A percentile compares a stretch with the other conserved stretches of the same genome.
Evolutionary conservation across 2,113 vertebrate species (phyloP).

Genomic region (Rhinolophus ferrumequinum): DNA sequence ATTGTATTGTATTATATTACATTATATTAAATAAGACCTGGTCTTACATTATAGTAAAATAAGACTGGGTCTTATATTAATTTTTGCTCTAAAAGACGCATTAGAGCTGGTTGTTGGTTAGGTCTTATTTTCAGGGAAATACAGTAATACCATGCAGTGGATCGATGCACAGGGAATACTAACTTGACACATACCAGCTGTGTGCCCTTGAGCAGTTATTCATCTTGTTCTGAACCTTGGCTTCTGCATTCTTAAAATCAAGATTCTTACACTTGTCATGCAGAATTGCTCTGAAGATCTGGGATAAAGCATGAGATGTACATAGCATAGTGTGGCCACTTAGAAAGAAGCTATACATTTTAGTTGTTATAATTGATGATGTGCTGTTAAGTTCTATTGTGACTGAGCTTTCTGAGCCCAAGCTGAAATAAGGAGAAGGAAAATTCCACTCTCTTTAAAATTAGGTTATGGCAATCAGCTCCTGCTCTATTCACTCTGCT

Average conservation of each 20-base stretch:
- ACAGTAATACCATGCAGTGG: no score
- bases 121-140: no score
- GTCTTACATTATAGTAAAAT: no score
- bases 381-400: not conserved
- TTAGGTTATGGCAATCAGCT: constrained; percentile 34
- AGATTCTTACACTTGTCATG: not conserved
- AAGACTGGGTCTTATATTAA: no score
- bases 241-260: not conserved
- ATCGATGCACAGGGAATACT: not conserved
- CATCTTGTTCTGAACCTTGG: not conserved
- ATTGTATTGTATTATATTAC: no score
- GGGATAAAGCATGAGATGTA: not conserved
- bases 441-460: constrained; percentile 76
- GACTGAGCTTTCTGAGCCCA: not conserved
- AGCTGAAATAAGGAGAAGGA: constrained; percentile 43
- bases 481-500: not conserved
- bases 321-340: not conserved
- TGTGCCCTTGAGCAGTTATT: not conserved
- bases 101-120: no score
- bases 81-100: no score
- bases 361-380: not conserved
- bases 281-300: not conserved
- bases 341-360: not conserved
- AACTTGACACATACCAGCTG: not conserved
- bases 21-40: no score